Base-by-base conservation (phyloP, 2,113 vertebrate genomes). In the Baryphthengus martii region DNA sequence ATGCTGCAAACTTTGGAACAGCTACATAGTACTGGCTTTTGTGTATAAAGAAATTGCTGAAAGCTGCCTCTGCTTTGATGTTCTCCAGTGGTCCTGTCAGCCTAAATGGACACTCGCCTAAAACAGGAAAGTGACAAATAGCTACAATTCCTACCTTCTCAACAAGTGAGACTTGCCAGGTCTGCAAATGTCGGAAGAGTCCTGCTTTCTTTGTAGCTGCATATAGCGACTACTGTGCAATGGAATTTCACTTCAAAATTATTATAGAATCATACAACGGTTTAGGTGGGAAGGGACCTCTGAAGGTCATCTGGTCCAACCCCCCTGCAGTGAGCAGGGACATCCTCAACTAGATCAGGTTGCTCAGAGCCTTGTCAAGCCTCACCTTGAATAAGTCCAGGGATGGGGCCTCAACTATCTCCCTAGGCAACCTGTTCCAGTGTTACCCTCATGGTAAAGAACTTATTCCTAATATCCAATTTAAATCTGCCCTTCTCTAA, bases 171-270 rank as follows among this genome's bases (percentile, higher is more conserved):
- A 23, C 23, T 85, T 50, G 28, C 35, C 25, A 17, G 35, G 10
- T 39, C 55, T 53, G 14, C 24, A 26, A 73, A n/a, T 7, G 55
- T 53, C 18, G 10, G 40, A 49, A 81, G 44, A 28, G 47, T n/a
- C n/a, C 21, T 63, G 42, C 37, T 8, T 71, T 72, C 17, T 59
- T 76, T 42, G n/a, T 68, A 70, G 67, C 37, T 26, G 44, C 3
- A 2, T 18, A 11, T 0, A 26, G 44, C 2, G 4, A 7, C 20
- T 17, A 3, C 52, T 15, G 0, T 18, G 58, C 26, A 33, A 7
- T 37, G 28, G 39, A 25, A 45, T 28, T 76, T 59, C 52, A 11
- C 26, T 55, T 20, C 7, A 3, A 59, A 77, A 25, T n/a, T n/a
- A n/a, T n/a, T n/a, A n/a, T n/a, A n/a, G n/a, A n/a, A n/a, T n/a